Conservation (phyloP, 1,140 invertebrate species). For the Doryteuthis pealeii region DNA sequence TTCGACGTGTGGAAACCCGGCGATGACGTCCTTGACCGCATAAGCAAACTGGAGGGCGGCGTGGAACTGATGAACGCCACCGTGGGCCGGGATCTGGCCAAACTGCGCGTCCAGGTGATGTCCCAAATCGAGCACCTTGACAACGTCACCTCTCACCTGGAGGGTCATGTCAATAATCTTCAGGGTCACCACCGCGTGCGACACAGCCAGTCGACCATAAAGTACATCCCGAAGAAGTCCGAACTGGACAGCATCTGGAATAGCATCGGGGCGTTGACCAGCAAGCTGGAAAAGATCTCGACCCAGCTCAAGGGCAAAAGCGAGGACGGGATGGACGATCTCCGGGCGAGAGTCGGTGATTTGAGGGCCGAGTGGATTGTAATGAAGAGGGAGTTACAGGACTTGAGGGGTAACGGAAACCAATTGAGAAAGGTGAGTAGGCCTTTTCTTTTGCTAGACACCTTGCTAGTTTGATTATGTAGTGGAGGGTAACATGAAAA, state of each 20-base stretch:
- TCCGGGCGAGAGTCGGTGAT: conserved; percentile 44
- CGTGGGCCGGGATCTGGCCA: conserved; percentile 37
- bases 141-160: conserved; percentile 32
- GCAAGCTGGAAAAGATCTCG: conserved; percentile 19
- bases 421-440: conserved; percentile 17
- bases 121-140: conserved; percentile 29
- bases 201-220: conserved; percentile 22
- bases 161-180: conserved; percentile 22
- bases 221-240: conserved; percentile 21
- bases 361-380: conserved; percentile 58
- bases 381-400: conserved; percentile 53
- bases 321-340: conserved; percentile 20
- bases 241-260: conserved; percentile 20
- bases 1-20: conserved; percentile 54
- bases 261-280: neutral
- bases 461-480: too few species aligned
- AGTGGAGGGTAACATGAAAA: too few species aligned
- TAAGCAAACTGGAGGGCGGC: conserved; percentile 38
- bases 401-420: conserved; percentile 31
- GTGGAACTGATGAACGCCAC: conserved; percentile 38
- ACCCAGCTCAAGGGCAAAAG: conserved; percentile 15
- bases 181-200: conserved; percentile 22
- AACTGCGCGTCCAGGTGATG: conserved; percentile 26
- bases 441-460: too few species aligned
- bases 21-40: conserved; percentile 36